Conservation (phyloP, 2,888 invertebrate genomes). For the Scaptomyza parva region DNA sequence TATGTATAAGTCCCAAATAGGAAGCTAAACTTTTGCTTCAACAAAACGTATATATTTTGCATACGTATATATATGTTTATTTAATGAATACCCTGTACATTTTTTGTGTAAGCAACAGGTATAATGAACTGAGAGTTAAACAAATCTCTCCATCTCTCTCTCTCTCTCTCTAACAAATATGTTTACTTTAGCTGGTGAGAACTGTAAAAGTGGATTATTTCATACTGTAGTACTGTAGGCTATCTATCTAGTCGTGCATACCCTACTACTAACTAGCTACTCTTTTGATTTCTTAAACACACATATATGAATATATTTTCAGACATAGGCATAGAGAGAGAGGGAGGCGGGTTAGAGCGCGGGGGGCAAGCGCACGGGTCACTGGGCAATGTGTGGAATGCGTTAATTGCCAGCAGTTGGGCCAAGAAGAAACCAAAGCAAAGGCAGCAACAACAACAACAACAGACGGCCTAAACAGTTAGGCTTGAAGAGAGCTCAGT, state of each 20-base stretch:
- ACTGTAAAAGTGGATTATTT: too few relatives aligned
- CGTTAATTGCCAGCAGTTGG: constrained; percentile 71
- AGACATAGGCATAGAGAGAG: constrained; percentile 1
- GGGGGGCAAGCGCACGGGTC: constrained; percentile 34
- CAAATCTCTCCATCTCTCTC: too few relatives aligned
- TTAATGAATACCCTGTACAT: constrained; percentile 6
- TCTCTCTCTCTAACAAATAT: too few relatives aligned
- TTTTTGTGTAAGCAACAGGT: not conserved
- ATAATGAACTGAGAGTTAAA: too few relatives aligned
- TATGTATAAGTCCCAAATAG: constrained; percentile 41
- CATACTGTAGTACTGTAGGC: too few relatives aligned
- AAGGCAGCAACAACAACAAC: constrained; percentile 9
- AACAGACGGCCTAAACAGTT: too few relatives aligned
- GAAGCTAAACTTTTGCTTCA: constrained; percentile 34
- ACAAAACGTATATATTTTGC: constrained; percentile 63
- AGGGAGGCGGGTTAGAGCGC: not conserved
- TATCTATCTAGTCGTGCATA: not conserved
- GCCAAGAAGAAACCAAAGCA: constrained; percentile 45
- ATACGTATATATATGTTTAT: constrained; percentile 35
- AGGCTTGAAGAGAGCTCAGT: constrained; percentile 41
- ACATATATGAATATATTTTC: constrained; percentile 2
- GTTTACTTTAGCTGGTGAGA: too few relatives aligned
- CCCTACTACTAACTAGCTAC: not conserved
- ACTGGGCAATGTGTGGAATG: constrained; percentile 68
- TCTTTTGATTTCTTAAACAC: constrained; percentile 6